Base-by-base conservation (phyloP, 2,888 invertebrate genomes). In the Autographa pulchrina region DNA sequence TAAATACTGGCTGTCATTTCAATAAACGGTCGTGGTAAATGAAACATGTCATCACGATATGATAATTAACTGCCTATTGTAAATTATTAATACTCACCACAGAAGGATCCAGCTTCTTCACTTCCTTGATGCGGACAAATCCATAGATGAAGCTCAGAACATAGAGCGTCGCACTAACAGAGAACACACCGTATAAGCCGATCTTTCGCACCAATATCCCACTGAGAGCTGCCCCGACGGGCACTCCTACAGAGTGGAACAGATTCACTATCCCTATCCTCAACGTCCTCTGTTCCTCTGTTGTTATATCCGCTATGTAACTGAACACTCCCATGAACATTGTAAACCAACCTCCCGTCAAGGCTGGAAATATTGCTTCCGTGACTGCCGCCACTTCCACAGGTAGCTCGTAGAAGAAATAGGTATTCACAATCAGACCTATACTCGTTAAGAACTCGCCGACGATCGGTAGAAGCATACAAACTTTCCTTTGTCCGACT, bases 251-350 rank as follows among this genome's bases (percentile, higher is more conserved):
- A 0, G 98, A 98, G 83, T 98, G 97, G 92, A 98, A 98, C 9
- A 98, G 97, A 93, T 99, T 99, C 78, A 98, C 97, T 65, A 99
- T 97, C 35, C 98, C 98, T 85, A 99, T 98, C 76, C 99, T 94
- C 62, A 98, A 95, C 31, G 99, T 99, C 83, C 98, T 97, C 83
- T 97, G 97, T 90, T 98, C 97, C 77, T 98, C 97, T 3, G 97
- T 97, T 4, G 98, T 98, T 18, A 98, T 97, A 88, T 99, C 98
- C 2, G 97, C 98, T 72, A 99, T 97, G 89, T 98, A 99, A 92
- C 98, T 98, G 93, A 99, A 98, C 79, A 98, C 97, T 25, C 98
- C 98, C 98, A 98, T 98, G 85, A 98, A 97, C 98, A 98, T 98
- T 41, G 98, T 98, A 89, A 98, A 98, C 98, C 98, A 98, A 11